These are phyloP conservation scores for Callyntrura guangdongensis DNA, from an alignment of 2,888 invertebrate species.

Conservation along the genomic window DNA sequence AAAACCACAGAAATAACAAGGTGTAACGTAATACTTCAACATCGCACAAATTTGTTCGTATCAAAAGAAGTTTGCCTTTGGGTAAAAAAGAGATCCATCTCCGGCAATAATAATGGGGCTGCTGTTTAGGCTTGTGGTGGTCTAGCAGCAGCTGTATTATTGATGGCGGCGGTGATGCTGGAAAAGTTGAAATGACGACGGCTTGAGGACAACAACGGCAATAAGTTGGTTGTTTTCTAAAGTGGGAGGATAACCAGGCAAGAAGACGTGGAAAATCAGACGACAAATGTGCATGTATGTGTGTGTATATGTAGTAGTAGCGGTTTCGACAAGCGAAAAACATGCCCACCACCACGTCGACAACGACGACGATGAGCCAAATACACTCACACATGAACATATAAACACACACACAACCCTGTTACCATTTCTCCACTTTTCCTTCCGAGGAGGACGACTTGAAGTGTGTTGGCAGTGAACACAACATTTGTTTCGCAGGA, in stretches of 20 bases:
- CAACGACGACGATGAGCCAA: not conserved
- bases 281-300: not conserved
- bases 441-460: not conserved
- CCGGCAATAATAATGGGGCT: not conserved
- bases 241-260: slow-evolving; percentile 38
- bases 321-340: slow-evolving; percentile 11
- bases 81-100: slow-evolving; percentile 27
- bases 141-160: not conserved
- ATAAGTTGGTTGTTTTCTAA: slow-evolving; percentile 42
- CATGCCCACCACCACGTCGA: not conserved
- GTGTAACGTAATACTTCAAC: not conserved
- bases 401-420: not conserved
- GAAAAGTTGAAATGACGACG: slow-evolving; percentile 47
- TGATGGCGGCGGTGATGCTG: slow-evolving; percentile 6
- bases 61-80: not conserved
- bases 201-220: slow-evolving; percentile 13
- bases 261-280: slow-evolving; percentile 32
- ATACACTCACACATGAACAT: not conserved
- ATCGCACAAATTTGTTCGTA: not conserved
- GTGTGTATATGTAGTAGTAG: not conserved
- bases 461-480: slow-evolving; percentile 23
- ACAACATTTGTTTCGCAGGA: slow-evolving; percentile 17
- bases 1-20: slow-evolving; percentile 23
- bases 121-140: too few species aligned
- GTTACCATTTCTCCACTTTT: slow-evolving; percentile 17